Evolutionary conservation across 2,797 vertebrate species (phyloP).

Genomic region (Semotilus atromaculatus): DNA sequence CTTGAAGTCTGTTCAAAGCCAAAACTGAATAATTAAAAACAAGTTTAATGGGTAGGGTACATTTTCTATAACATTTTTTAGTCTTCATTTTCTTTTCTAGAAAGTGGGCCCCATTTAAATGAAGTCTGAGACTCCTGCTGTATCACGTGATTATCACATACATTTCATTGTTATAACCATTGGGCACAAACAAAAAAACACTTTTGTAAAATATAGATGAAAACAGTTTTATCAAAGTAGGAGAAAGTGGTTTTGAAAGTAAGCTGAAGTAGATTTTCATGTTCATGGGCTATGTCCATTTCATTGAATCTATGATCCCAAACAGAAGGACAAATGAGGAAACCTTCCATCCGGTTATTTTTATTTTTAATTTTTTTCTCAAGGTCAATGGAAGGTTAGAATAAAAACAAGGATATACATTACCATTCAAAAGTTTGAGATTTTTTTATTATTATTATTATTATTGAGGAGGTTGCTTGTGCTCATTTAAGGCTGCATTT

Average conservation of each 20-base stretch:
- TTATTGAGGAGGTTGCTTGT: too few relatives aligned
- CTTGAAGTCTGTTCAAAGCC: too few relatives aligned
- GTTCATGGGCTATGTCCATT: conserved; percentile 18
- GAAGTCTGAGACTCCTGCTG: neutral
- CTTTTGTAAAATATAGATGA: neutral
- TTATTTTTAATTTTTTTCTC: neutral
- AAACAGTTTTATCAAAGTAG: conserved; percentile 10
- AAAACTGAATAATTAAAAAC: too few relatives aligned
- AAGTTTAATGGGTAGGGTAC: too few relatives aligned
- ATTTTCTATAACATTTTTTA: too few relatives aligned
- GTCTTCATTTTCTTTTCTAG: too few relatives aligned
- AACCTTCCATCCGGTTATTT: neutral
- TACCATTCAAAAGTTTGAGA: neutral
- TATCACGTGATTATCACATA: neutral
- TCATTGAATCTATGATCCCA: neutral
- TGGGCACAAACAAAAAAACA: neutral
- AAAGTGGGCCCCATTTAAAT: neutral
- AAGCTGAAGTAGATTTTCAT: conserved; percentile 10
- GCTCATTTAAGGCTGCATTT: neutral
- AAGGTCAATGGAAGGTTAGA: conserved; percentile 1
- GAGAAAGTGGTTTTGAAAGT: neutral
- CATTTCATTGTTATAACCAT: neutral
- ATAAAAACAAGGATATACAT: neutral
- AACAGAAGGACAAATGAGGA: neutral
- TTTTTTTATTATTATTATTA: too few relatives aligned